Evolutionary conservation across 2,797 vertebrate species (phyloP), one percentile per base, ranked within the genome.

Genomic region (Cryptoprocta ferox): DNA sequence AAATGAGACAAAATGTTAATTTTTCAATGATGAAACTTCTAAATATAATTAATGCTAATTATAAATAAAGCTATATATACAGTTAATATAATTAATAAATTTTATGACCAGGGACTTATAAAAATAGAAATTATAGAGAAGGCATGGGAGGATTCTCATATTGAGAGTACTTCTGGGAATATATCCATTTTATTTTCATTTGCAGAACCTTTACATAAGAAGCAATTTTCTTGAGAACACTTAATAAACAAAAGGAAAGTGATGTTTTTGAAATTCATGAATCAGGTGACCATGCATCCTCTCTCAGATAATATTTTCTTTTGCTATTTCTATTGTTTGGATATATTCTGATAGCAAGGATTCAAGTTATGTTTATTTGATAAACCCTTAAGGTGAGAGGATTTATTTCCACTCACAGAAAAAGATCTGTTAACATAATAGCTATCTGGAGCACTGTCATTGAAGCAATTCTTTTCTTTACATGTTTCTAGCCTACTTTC

Each of bases 141-240:
- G 9, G 30, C 45, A 66, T 61, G 15, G 9, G 10, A 68, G 6
- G 26, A 91, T 78, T 79, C 3, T 73, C 12, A 89, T 35, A 32
- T 30, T 80, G 86, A 71, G 48, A 15, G 84, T 66, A 42, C 2
- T 81, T 93, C 14, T 83, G 37, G 42, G 13, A 84, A 82, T n/a
- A 71, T 16, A 3, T 32, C 7, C 45, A n/a, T 81, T 94, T 84
- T 84, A 83, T 95, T 84, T 97, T 92, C 21, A 85, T 89, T 94
- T 68, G 42, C 6, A 71, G n/a, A 91, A 71, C 1, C 15, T 94
- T 90, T 93, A 79, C 11, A 30, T 71, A 35, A 85, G 87, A 94
- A 88, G 32, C n/a, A 84, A 91, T 85, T 94, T 95, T 95, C 45
- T 61, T 73, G 32, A 94, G 28, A 95, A 91, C 9, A 61, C 30